phyloP scores from a whole-genome alignment of 2,113 vertebrate genomes.

The Mastomys coucha region DNA sequence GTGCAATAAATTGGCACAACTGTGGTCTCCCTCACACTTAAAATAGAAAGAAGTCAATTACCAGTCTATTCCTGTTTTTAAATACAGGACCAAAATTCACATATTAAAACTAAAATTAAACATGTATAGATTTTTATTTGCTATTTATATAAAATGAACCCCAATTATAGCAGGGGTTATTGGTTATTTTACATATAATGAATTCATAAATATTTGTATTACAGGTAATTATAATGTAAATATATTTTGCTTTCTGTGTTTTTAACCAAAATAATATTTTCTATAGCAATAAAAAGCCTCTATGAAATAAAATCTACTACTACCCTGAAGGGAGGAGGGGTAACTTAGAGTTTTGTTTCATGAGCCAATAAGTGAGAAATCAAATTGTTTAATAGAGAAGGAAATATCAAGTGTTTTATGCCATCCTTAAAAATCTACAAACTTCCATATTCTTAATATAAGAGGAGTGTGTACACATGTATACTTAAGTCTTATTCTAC shows the following conservation, averaged over 20 bases:
- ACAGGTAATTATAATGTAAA: background rate
- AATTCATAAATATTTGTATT: background rate
- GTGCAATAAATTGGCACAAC: background rate
- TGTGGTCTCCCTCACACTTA: background rate
- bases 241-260: background rate
- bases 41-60: background rate
- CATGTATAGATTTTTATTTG: background rate
- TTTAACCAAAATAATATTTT: slow-evolving; percentile 30
- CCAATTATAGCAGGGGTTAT: background rate
- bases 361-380: background rate
- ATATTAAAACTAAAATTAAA: slow-evolving; percentile 40
- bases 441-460: background rate
- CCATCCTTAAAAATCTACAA: background rate
- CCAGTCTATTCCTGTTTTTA: background rate
- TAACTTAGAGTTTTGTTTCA: slow-evolving; percentile 31
- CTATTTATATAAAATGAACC: background rate
- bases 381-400: slow-evolving; percentile 32
- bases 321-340: background rate
- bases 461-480: background rate
- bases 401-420: background rate
- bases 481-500: background rate
- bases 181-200: background rate
- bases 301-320: background rate
- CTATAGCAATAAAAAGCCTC: background rate
- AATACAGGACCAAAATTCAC: background rate